These are phyloP conservation scores for Frieseomelitta varia DNA, from an alignment of 1,140 invertebrate genomes.

Conservation along the genomic window DNA sequence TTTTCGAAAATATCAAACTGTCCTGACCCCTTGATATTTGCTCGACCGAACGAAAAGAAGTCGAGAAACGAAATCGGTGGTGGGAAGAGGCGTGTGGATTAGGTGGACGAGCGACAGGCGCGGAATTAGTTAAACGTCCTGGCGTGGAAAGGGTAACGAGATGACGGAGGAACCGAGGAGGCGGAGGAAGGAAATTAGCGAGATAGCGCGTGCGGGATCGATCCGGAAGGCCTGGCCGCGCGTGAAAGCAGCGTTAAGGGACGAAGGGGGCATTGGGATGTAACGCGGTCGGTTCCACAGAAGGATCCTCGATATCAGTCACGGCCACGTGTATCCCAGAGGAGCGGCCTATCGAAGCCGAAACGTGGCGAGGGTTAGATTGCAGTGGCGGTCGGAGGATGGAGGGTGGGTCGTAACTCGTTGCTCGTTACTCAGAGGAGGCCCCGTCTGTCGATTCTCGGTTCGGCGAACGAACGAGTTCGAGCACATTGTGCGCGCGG, in stretches of 20 bases:
- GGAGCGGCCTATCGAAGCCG: constrained; percentile 2
- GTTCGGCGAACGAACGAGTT: constrained; percentile 19
- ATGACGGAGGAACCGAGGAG: neutral
- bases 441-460: constrained; percentile 27
- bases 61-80: too few relatives aligned
- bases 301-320: constrained; percentile 33
- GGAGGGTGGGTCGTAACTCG: neutral
- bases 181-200: neutral
- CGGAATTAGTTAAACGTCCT: neutral
- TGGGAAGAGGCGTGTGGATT: neutral
- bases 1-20: too few relatives aligned
- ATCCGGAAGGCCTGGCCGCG: neutral
- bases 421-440: constrained; percentile 24
- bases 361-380: neutral
- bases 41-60: too few relatives aligned
- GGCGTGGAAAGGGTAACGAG: neutral
- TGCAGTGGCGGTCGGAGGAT: too few relatives aligned
- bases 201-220: neutral
- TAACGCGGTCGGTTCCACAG: neutral
- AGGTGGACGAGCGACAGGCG: neutral
- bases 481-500: constrained; percentile 36
- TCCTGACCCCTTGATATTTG: too few relatives aligned
- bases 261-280: too few relatives aligned
- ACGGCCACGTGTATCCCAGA: constrained; percentile 16
- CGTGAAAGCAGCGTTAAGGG: neutral